These are phyloP conservation scores for Maccullochella peelii DNA, from an alignment of 2,113 vertebrate species.

Conservation along the genomic window DNA sequence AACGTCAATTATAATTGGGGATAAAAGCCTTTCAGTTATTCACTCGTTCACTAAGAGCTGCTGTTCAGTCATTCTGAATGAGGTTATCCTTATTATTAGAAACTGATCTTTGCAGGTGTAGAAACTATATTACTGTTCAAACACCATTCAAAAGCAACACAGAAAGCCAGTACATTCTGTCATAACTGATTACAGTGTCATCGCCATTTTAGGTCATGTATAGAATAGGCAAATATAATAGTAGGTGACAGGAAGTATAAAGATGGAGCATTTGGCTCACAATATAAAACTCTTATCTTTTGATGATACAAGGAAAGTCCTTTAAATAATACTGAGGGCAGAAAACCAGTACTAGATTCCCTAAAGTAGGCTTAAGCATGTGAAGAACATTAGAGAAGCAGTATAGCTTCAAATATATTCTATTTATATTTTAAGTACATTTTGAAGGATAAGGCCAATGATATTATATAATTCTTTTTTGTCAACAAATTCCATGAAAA, in stretches of 20 bases:
- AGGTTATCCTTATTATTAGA: slow-evolving; percentile 2
- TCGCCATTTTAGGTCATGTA: not conserved
- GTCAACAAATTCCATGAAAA: not conserved
- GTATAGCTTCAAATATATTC: too few species aligned
- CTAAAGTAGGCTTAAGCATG: not conserved
- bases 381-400: not conserved
- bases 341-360: not conserved
- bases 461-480: not conserved
- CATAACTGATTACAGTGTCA: not conserved
- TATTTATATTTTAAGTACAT: too few species aligned
- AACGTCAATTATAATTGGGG: slow-evolving; percentile 12
- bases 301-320: not conserved
- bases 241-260: not conserved
- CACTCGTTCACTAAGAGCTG: slow-evolving; percentile 2
- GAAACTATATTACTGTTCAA: not conserved
- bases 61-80: slow-evolving; percentile 7
- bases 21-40: slow-evolving; percentile 22
- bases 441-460: not conserved
- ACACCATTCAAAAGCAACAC: not conserved
- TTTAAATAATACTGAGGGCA: not conserved
- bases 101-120: not conserved
- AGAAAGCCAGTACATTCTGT: not conserved
- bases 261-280: not conserved
- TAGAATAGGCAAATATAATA: too few species aligned
- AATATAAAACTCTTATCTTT: not conserved